Conservation (phyloP, 2,888 invertebrate genomes). For the Muschampia staudingeri region DNA sequence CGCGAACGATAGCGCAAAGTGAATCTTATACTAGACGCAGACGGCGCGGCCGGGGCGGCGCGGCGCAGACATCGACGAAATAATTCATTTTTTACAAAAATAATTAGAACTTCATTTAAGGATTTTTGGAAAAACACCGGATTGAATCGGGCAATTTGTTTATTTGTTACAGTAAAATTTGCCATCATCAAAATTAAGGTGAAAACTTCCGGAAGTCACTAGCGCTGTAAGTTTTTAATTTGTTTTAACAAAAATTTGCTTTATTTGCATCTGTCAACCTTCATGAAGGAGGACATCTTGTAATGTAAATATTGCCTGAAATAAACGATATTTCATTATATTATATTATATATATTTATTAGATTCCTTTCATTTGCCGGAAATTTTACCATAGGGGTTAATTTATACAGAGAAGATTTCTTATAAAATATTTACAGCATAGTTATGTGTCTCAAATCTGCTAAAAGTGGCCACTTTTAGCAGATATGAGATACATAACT, state of each 20-base stretch:
- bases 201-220: conserved; percentile 30
- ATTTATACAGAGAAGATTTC: conserved; percentile 12
- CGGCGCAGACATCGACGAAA: neutral
- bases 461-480: conserved; percentile 21
- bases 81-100: conserved; percentile 17
- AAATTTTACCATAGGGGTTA: conserved; percentile 19
- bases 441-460: conserved; percentile 19
- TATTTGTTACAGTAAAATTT: conserved; percentile 23
- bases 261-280: conserved; percentile 12
- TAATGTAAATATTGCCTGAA: too few species aligned
- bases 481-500: conserved; percentile 26
- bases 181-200: conserved; percentile 28
- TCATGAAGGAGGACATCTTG: conserved; percentile 8
- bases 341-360: neutral
- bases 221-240: conserved; percentile 29
- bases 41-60: too few species aligned
- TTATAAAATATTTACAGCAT: conserved; percentile 15
- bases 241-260: conserved; percentile 24
- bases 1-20: too few species aligned
- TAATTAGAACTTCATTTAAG: conserved; percentile 19
- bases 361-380: conserved; percentile 15
- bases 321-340: too few species aligned
- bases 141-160: conserved; percentile 15
- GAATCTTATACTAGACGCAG: too few species aligned
- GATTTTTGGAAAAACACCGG: conserved; percentile 19